Evolutionary conservation across 2,888 invertebrate species (phyloP).

Genomic region (Laothoe populi): DNA sequence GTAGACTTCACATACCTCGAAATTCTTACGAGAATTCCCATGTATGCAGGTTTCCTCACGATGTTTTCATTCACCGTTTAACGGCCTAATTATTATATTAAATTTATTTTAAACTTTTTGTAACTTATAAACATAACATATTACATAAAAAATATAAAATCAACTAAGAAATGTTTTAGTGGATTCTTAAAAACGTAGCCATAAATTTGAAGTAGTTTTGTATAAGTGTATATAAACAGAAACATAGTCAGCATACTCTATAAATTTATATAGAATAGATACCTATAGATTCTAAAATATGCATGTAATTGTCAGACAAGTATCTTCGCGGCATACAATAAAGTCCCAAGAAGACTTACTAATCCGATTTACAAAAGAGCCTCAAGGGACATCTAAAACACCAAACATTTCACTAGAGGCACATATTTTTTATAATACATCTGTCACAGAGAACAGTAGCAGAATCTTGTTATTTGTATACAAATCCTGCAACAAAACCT

Average conservation of each 20-base stretch:
- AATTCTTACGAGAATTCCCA: no score
- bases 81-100: no score
- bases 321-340: background rate
- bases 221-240: no score
- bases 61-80: no score
- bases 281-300: background rate
- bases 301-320: background rate
- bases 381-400: slow-evolving; percentile 55
- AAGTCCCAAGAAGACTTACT: slow-evolving; percentile 50
- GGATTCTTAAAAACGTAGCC: no score
- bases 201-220: no score
- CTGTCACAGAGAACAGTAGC: slow-evolving; percentile 72
- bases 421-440: slow-evolving; percentile 57
- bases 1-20: no score
- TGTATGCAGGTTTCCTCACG: no score
- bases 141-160: no score
- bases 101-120: no score
- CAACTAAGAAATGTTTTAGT: no score
- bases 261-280: background rate
- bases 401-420: slow-evolving; percentile 50
- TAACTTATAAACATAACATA: no score
- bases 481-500: slow-evolving; percentile 67
- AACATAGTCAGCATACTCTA: background rate
- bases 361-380: slow-evolving; percentile 50
- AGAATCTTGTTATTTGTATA: slow-evolving; percentile 82